Percentiles rank a stretch among this genome's conserved stretches.
Evolutionary conservation across 2,888 invertebrate genomes (phyloP).

Genomic region (Hylaea fasciaria): DNA sequence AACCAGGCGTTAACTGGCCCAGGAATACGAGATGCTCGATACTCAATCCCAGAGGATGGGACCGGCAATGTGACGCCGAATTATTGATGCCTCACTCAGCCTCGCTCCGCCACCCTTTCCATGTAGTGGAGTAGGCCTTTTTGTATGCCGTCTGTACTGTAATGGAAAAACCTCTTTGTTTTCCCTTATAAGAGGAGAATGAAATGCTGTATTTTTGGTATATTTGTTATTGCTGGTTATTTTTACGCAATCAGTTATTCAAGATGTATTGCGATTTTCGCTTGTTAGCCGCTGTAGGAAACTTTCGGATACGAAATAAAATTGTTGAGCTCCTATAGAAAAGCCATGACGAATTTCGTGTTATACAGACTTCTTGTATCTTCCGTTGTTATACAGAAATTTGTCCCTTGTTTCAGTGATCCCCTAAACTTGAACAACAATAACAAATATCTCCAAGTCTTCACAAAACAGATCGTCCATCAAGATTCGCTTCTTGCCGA

Average conservation of each 20-base stretch:
- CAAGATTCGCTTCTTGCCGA: slow-evolving; percentile 12
- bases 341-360: too few relatives aligned
- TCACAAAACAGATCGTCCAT: slow-evolving; percentile 16
- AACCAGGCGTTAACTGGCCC: slow-evolving; percentile 31
- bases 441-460: background rate
- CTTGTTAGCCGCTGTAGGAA: background rate
- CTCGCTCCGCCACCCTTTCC: slow-evolving; percentile 13
- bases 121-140: slow-evolving; percentile 11
- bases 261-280: background rate
- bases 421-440: slow-evolving; percentile 14
- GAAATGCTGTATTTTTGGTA: too few relatives aligned
- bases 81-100: slow-evolving; percentile 59
- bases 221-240: background rate
- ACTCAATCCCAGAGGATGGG: slow-evolving; percentile 28
- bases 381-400: too few relatives aligned
- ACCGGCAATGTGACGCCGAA: slow-evolving; percentile 57
- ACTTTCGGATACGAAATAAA: too few relatives aligned
- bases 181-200: background rate
- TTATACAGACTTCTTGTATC: too few relatives aligned
- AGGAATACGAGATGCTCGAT: slow-evolving; percentile 29
- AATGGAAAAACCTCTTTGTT: slow-evolving; percentile 7
- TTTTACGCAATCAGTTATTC: background rate
- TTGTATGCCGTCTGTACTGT: slow-evolving; percentile 20
- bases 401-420: too few relatives aligned
- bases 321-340: too few relatives aligned